Evolutionary conservation across 2,888 invertebrate species (phyloP).

Genomic region (Andrena fulva): DNA sequence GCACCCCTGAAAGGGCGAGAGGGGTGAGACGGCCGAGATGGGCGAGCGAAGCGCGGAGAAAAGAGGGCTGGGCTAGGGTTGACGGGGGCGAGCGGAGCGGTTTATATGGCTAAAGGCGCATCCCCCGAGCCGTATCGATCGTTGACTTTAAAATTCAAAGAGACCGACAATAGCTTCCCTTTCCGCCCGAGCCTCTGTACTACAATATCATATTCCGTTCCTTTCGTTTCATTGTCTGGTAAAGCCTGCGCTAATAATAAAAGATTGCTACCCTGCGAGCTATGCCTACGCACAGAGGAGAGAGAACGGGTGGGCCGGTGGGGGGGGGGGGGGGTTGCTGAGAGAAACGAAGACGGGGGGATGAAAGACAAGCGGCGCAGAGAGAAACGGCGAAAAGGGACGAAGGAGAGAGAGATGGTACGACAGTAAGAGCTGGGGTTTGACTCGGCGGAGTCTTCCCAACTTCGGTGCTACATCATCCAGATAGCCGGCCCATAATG

Average conservation of each 20-base stretch:
- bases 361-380: conserved; percentile 20
- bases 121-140: conserved; percentile 84
- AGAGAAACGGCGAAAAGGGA: conserved; percentile 18
- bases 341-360: conserved; percentile 25
- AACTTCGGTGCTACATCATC: conserved; percentile 84
- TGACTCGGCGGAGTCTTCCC: conserved; percentile 74
- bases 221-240: conserved; percentile 85
- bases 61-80: conserved; percentile 58
- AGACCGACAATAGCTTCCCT: conserved; percentile 85
- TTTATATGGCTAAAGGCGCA: conserved; percentile 84
- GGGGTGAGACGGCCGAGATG: conserved; percentile 11
- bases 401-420: conserved; percentile 23
- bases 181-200: conserved; percentile 77
- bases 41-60: conserved; percentile 31
- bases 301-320: conserved; percentile 35
- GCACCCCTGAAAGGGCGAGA: conserved; percentile 13
- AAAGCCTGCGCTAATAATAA: conserved; percentile 85
- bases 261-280: conserved; percentile 84
- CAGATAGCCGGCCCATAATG: conserved; percentile 80
- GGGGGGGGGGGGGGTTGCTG: not conserved
- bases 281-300: conserved; percentile 72
- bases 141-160: conserved; percentile 85
- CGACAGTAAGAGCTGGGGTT: conserved; percentile 49
- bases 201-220: conserved; percentile 85
- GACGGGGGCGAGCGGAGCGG: conserved; percentile 67